Conservation (phyloP, 2,888 invertebrate genomes). For the Conomelus anceps region DNA sequence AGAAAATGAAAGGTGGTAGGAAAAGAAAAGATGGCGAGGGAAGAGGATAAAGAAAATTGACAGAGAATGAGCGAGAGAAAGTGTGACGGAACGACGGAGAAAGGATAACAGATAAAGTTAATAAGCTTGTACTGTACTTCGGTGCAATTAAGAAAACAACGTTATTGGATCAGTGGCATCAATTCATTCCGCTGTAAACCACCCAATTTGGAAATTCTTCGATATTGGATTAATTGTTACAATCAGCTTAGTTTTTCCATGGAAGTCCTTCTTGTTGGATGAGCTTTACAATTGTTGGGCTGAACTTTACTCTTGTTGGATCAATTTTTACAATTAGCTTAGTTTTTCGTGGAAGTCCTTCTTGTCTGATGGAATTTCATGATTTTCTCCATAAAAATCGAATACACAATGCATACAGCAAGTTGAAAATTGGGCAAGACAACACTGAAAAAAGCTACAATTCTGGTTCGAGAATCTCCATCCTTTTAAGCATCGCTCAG, state of each 20-base stretch:
- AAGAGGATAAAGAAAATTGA: neutral
- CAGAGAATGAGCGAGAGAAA: neutral
- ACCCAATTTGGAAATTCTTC: neutral
- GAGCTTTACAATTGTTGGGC: no score
- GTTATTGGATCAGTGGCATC: neutral
- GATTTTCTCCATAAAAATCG: no score
- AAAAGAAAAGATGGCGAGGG: neutral
- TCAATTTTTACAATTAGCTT: neutral
- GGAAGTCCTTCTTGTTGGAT: neutral
- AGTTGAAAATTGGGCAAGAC: no score
- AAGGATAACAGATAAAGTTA: constrained; percentile 8
- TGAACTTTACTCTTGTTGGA: no score
- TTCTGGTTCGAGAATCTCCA: no score
- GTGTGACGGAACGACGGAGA: neutral
- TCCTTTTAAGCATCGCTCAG: no score
- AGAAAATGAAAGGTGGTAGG: neutral
- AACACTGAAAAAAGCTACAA: no score
- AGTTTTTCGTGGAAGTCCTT: neutral
- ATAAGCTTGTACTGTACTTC: neutral
- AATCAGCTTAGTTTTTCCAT: neutral
- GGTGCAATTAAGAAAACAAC: neutral
- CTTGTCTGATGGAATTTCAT: neutral
- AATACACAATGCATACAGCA: no score
- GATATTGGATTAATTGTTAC: neutral
- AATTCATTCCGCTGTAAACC: neutral